Base-by-base conservation (phyloP, 2,888 invertebrate genomes). In the Cylloceria caligata region DNA sequence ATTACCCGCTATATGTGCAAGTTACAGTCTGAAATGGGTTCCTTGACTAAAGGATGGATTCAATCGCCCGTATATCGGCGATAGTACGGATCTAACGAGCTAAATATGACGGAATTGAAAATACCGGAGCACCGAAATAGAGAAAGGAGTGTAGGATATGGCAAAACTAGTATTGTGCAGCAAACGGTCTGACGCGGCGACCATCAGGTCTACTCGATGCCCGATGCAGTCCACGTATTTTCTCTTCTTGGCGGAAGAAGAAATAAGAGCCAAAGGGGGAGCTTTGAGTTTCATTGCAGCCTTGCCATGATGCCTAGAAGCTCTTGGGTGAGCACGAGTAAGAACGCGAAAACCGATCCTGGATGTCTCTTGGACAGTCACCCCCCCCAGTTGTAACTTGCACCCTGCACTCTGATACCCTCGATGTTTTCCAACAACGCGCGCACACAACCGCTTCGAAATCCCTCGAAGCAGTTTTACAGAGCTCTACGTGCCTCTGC, bases 161-260 rank as follows among this genome's bases (percentile, higher is more conserved):
- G 55, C 3, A 47, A 49, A 47, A 19, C 1, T 4, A 27, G 34
- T 64, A 49, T 30, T 34, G 57, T 16, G 69, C 39, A 42, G 47
- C 52, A 19, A 76, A 71, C 65, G 47, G 65, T 76, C 64, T 62
- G 34, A 60, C 34, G 52, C 57, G 34, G 60, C 79, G 68, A 60
- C 19, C 62, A 13, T 60, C 42, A 39, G 69, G 73, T 62, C 65
- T 52, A 55, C 49, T 11, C 65, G 75, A 82, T 81, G 69, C 42
- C 76, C 85, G 83, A 90, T 91, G 90, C 91, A 88, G 83, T 68
- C 86, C 91, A 91, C 91, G 91, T 91, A 82, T 82, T 79, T 78
- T 82, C 75, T 90, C 86, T 75, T 77, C 71, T 72, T 81, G 19
- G 84, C 52, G 52, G 55, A 71, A 80, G 64, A 67, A 75, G 81